Percentiles rank a stretch among this genome's conserved stretches.
Conservation (phyloP, 2,888 invertebrate species). For the Yponomeuta plumbellus region DNA sequence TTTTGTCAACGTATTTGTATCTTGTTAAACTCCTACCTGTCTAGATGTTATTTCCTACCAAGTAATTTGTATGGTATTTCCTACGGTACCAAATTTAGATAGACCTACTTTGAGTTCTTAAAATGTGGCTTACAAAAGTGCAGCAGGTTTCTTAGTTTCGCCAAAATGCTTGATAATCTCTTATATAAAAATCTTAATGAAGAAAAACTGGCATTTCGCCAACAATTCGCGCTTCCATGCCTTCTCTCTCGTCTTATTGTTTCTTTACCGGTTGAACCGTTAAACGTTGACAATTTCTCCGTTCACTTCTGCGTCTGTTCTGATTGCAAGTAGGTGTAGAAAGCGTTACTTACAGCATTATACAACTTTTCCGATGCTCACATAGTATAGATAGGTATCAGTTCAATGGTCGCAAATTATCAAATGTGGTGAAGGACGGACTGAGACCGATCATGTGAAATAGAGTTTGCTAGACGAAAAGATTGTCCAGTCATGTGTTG, state of each 20-base stretch:
- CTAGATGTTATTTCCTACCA: too few relatives aligned
- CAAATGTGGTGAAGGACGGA: too few relatives aligned
- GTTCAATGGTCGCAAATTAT: too few relatives aligned
- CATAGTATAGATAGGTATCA: background rate
- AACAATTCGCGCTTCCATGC: conserved; percentile 13
- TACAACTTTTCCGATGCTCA: conserved; percentile 40
- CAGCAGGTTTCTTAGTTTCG: background rate
- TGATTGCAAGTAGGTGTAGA: conserved; percentile 55
- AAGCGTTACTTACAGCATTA: conserved; percentile 60
- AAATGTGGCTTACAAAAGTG: background rate
- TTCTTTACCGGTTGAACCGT: conserved; percentile 48
- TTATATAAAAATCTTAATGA: background rate
- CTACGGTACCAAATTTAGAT: too few relatives aligned
- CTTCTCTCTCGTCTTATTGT: conserved; percentile 20
- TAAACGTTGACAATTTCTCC: conserved; percentile 64
- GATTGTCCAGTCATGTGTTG: too few relatives aligned
- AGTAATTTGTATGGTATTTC: too few relatives aligned
- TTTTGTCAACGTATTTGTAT: background rate
- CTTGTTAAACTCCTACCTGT: too few relatives aligned
- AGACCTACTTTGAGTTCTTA: background rate
- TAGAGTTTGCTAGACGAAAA: too few relatives aligned
- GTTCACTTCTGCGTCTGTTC: conserved; percentile 63
- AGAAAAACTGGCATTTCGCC: background rate
- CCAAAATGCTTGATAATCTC: background rate
- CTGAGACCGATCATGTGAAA: too few relatives aligned